phyloP scores from a whole-genome alignment of 2,888 invertebrate species.

The Macaria notata region DNA sequence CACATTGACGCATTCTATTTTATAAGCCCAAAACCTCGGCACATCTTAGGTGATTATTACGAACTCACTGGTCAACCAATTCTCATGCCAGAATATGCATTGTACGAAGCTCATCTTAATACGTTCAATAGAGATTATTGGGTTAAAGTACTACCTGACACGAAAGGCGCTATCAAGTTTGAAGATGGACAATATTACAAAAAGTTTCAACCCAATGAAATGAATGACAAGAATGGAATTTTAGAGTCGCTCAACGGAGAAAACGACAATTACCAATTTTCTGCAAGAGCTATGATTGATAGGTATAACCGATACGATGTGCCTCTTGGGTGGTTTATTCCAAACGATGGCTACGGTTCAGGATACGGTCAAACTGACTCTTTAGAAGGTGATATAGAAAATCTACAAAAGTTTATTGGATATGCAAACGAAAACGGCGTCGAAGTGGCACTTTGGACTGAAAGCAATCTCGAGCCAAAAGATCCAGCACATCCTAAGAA shows the following conservation, averaged over 20 bases:
- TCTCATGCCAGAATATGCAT: conserved; percentile 69
- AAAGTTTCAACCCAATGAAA: conserved; percentile 59
- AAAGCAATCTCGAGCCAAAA: conserved; percentile 63
- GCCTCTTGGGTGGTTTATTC: conserved; percentile 73
- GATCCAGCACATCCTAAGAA: conserved; percentile 67
- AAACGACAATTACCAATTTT: conserved; percentile 72
- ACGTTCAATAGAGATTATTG: conserved; percentile 75
- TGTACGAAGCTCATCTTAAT: conserved; percentile 72
- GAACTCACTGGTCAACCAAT: conserved; percentile 69
- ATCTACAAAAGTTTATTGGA: conserved; percentile 60
- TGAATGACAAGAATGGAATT: conserved; percentile 58
- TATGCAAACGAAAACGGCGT: conserved; percentile 63
- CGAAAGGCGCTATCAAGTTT: conserved; percentile 56
- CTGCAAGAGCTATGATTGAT: conserved; percentile 73
- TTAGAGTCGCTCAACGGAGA: conserved; percentile 74
- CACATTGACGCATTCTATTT: conserved; percentile 70
- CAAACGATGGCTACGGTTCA: conserved; percentile 73
- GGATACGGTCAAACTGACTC: conserved; percentile 73
- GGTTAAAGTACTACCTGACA: conserved; percentile 57
- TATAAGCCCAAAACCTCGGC: conserved; percentile 53
- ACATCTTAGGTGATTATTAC: conserved; percentile 67
- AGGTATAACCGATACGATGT: conserved; percentile 66
- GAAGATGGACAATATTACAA: conserved; percentile 73
- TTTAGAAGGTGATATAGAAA: conserved; percentile 66
- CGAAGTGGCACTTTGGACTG: conserved; percentile 72